Conservation (phyloP, 2,797 vertebrate species). For the Amblyopsis hoosieri region DNA sequence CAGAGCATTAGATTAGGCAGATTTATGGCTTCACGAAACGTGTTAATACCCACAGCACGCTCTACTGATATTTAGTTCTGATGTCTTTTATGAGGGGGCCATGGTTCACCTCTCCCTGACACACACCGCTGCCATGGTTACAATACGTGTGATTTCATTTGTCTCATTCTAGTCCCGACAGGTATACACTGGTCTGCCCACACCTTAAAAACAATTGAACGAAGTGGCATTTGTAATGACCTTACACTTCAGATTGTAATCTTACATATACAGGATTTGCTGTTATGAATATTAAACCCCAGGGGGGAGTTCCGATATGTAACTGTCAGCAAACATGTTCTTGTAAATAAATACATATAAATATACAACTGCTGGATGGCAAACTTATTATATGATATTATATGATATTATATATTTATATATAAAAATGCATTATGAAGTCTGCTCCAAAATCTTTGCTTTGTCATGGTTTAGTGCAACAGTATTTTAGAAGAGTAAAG, state of each 20-base stretch:
- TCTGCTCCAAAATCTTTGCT: too few relatives aligned
- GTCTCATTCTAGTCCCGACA: constrained; percentile 48
- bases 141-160: constrained; percentile 56
- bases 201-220: constrained; percentile 33
- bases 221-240: constrained; percentile 6
- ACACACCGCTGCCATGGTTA: constrained; percentile 57
- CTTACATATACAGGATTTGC: not conserved
- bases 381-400: too few relatives aligned
- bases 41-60: constrained; percentile 72
- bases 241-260: not conserved
- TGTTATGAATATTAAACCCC: not conserved
- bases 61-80: constrained; percentile 71
- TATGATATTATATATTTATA: too few relatives aligned
- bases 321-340: too few relatives aligned
- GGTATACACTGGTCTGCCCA: constrained; percentile 21
- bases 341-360: too few relatives aligned
- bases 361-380: too few relatives aligned
- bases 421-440: too few relatives aligned
- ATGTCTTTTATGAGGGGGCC: constrained; percentile 76
- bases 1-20: constrained; percentile 79
- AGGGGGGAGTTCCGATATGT: too few relatives aligned
- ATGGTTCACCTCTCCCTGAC: constrained; percentile 72
- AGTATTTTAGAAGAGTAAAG: too few relatives aligned
- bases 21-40: constrained; percentile 81
- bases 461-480: too few relatives aligned